These are phyloP conservation scores for Helleia helle DNA, from an alignment of 2,888 invertebrate genomes.

Conservation along the genomic window DNA sequence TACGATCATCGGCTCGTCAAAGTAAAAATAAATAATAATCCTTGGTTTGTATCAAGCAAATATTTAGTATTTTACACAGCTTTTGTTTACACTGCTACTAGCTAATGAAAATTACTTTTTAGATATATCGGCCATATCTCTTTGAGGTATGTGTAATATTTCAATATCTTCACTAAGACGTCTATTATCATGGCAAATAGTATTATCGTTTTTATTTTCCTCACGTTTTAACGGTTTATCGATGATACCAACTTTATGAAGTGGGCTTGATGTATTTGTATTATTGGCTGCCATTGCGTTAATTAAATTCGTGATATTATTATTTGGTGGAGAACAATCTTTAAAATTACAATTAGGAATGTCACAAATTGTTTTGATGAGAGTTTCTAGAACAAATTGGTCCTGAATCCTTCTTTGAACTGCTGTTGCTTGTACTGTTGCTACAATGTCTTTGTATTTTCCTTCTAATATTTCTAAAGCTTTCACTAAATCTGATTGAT, in stretches of 20 bases:
- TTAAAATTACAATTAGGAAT: slow-evolving; percentile 24
- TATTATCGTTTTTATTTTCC: slow-evolving; percentile 35
- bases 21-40: no score
- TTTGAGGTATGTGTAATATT: slow-evolving; percentile 52
- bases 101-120: no score
- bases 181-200: slow-evolving; percentile 47
- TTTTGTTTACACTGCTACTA: no score
- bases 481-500: slow-evolving; percentile 40
- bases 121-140: no score
- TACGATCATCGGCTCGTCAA: no score
- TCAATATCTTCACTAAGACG: slow-evolving; percentile 51
- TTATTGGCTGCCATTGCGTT: not conserved
- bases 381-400: slow-evolving; percentile 49
- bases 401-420: slow-evolving; percentile 57
- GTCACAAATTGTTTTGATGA: slow-evolving; percentile 46
- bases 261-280: no score
- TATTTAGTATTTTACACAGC: no score
- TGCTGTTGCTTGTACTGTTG: slow-evolving; percentile 55
- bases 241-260: no score
- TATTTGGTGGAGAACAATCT: not conserved
- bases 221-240: slow-evolving; percentile 42
- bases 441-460: slow-evolving; percentile 59
- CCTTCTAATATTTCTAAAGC: slow-evolving; percentile 51
- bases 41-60: no score
- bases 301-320: not conserved